Evolutionary conservation across 2,113 vertebrate species (phyloP).

Genomic region (Strigops habroptila): DNA sequence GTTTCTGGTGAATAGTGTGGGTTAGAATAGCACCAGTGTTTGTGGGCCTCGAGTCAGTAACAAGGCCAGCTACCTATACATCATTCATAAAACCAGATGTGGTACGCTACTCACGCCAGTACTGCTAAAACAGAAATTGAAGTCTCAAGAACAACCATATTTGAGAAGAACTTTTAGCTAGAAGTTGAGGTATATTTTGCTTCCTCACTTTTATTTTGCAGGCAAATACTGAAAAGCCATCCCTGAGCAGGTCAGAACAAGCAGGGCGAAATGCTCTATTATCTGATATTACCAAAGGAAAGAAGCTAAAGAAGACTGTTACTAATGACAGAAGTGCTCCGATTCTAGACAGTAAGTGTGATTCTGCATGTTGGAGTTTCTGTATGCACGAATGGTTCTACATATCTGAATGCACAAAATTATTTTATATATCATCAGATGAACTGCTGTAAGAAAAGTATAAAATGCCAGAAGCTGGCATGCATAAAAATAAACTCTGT

Average conservation of each 20-base stretch:
- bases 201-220: constrained; percentile 62
- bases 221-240: constrained; percentile 91
- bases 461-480: not conserved
- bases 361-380: not conserved
- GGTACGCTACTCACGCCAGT: not conserved
- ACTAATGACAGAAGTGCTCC: constrained; percentile 95
- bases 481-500: not conserved
- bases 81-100: not conserved
- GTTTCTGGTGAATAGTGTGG: not conserved
- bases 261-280: constrained; percentile 87
- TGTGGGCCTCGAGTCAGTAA: not conserved
- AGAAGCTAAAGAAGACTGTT: constrained; percentile 90
- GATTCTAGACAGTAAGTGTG: constrained; percentile 86
- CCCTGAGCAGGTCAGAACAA: constrained; percentile 79
- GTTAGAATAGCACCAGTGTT: not conserved
- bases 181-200: not conserved
- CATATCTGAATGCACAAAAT: not conserved
- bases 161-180: not conserved
- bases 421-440: not conserved
- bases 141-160: not conserved
- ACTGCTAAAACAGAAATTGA: not conserved
- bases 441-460: not conserved
- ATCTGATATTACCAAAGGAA: constrained; percentile 88
- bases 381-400: not conserved
- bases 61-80: not conserved